A percentile compares a stretch with the other conserved stretches of the same genome.
phyloP scores from a whole-genome alignment of 2,797 vertebrate genomes.

The Leptodactylus fallax region DNA sequence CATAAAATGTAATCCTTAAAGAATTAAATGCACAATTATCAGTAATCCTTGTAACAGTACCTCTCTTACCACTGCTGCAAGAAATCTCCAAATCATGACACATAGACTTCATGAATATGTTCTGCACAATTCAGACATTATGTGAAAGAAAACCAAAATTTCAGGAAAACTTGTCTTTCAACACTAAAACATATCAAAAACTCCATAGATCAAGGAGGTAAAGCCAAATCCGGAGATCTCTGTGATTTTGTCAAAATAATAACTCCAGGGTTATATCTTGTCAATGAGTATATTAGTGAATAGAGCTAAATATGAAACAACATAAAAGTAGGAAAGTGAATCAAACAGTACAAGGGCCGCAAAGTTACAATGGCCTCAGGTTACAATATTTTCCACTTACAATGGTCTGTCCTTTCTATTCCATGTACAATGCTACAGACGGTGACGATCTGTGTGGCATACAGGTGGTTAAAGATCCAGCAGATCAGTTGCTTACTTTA shows the following conservation, averaged over 20 bases:
- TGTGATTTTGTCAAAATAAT: background rate
- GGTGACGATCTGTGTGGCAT: too few relatives aligned
- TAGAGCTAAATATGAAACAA: background rate
- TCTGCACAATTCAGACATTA: conserved; percentile 14
- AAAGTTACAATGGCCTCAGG: too few relatives aligned
- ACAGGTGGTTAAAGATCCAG: too few relatives aligned
- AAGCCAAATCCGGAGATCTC: background rate
- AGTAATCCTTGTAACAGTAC: conserved; percentile 60
- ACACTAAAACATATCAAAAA: background rate
- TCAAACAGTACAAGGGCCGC: too few relatives aligned
- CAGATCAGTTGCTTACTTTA: too few relatives aligned
- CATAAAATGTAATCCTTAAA: conserved; percentile 63
- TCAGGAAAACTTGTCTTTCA: conserved; percentile 24
- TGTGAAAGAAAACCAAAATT: conserved; percentile 16
- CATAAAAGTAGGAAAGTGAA: too few relatives aligned
- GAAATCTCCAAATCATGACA: conserved; percentile 37
- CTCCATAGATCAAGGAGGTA: conserved; percentile 19
- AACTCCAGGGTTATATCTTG: background rate
- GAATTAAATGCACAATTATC: conserved; percentile 62
- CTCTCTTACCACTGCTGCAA: conserved; percentile 55
- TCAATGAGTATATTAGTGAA: background rate
- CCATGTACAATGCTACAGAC: too few relatives aligned
- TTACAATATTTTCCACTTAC: too few relatives aligned
- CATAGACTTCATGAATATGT: conserved; percentile 40
- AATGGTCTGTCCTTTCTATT: too few relatives aligned